phyloP scores from a whole-genome alignment of 2,888 invertebrate species.

The Pseudanteris insignis region DNA sequence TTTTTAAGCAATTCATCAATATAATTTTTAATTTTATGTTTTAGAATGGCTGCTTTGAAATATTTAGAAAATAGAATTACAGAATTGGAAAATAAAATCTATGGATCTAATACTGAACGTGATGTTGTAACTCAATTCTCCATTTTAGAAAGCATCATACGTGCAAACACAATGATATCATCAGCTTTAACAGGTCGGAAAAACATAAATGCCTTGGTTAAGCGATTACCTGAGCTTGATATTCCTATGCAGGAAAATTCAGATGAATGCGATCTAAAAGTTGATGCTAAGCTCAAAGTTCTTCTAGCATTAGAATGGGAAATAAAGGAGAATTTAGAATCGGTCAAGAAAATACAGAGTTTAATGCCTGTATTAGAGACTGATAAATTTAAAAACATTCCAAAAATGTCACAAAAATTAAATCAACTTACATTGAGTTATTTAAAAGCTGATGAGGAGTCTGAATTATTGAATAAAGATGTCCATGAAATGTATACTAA shows the following conservation, averaged over 20 bases:
- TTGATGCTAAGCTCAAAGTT: conserved; percentile 67
- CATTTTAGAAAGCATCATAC: conserved; percentile 66
- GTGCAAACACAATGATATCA: conserved; percentile 68
- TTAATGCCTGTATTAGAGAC: conserved; percentile 66
- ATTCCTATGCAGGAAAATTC: conserved; percentile 66
- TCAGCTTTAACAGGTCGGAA: conserved; percentile 69
- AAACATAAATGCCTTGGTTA: conserved; percentile 65
- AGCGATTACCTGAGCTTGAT: conserved; percentile 67
- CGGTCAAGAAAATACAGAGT: conserved; percentile 63
- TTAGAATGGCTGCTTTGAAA: conserved; percentile 45
- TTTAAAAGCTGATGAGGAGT: conserved; percentile 64
- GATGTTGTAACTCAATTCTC: conserved; percentile 56
- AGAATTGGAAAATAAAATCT: conserved; percentile 67
- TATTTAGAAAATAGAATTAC: conserved; percentile 66
- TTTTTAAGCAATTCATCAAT: too few relatives aligned
- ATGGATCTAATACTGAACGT: conserved; percentile 55
- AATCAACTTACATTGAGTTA: conserved; percentile 64
- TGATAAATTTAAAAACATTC: conserved; percentile 63
- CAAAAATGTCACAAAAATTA: conserved; percentile 66
- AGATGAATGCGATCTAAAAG: conserved; percentile 65
- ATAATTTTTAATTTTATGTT: conserved; percentile 5
- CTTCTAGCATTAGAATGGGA: conserved; percentile 67
- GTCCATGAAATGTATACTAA: conserved; percentile 65
- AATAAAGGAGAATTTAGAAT: conserved; percentile 62
- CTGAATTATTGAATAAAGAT: conserved; percentile 60